Base-by-base conservation (phyloP, 2,113 vertebrate species). In the Elachura formosa region DNA sequence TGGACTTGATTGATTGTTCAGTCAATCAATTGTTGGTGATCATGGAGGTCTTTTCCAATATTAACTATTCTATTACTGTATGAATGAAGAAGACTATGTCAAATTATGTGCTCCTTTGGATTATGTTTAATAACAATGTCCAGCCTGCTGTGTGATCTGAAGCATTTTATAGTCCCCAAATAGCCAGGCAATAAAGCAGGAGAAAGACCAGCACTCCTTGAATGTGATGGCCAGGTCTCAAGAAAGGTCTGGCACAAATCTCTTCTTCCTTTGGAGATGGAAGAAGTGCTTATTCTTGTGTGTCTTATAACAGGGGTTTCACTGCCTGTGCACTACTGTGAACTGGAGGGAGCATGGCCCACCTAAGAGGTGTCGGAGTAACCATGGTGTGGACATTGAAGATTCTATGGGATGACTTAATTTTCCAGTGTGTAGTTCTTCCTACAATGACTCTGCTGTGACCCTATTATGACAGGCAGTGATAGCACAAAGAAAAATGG, bases 281-380 rank as follows among this genome's bases (percentile, higher is more conserved):
- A 49, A 51, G 54, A 61, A 73, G 10, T 31, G n/a, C 19, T 79
- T 10, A 36, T 48, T 76, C 36, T 45, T 17, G 31, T 20, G 9
- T 56, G 11, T 29, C 26, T 45, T 20, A 10, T 1, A 1, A 3
- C 14, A 24, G 31, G 6, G 5, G 0, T 45, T 54, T 81, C 63
- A 16, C 19, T 51, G 38, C 16, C 54, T 51, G 51, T 66, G 51
- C 18, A n/a, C n/a, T n/a, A 20, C 11, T n/a, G n/a, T 24, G 66
- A 87, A 18, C 5, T 59, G 38, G 0, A 10, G 68, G 56, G 40
- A 85, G 4, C 19, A 31, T 15, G 34, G 18, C n/a, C 20, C 9
- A 58, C 28, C 13, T 18, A 23, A 23, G 54, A 43, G 10, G 3
- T 91, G 25, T 28, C 1, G 0, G 13, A 11, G n/a, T 54, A 48